Conservation (phyloP, 2,888 invertebrate species). For the Folsomia candida region DNA sequence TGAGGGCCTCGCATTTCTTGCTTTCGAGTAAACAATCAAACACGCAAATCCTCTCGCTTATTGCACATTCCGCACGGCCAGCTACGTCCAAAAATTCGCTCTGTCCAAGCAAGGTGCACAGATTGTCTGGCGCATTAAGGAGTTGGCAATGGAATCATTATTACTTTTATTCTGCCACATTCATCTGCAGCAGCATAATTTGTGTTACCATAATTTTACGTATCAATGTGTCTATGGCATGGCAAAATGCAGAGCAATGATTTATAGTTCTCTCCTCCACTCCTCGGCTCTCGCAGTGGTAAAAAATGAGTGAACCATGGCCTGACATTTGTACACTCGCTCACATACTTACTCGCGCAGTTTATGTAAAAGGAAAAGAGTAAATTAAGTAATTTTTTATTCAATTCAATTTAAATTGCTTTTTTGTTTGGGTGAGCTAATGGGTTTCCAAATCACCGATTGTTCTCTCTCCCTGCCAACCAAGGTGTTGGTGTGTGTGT, state of each 20-base stretch:
- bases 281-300: too few relatives aligned
- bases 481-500: not conserved
- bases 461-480: not conserved
- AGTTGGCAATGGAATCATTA: too few relatives aligned
- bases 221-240: too few relatives aligned
- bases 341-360: too few relatives aligned
- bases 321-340: not conserved
- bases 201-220: too few relatives aligned
- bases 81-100: too few relatives aligned
- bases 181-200: not conserved
- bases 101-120: too few relatives aligned
- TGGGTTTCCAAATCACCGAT: conserved; percentile 5
- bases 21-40: not conserved
- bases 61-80: too few relatives aligned
- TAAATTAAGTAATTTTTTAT: conserved; percentile 4
- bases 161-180: not conserved
- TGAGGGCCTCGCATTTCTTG: not conserved
- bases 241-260: not conserved
- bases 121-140: too few relatives aligned
- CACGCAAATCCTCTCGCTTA: not conserved
- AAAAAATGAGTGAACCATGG: not conserved
- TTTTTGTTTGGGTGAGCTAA: not conserved
- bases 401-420: conserved; percentile 6
- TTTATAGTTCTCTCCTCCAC: not conserved
- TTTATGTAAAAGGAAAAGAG: not conserved